Conservation (phyloP, 2,113 vertebrate species). For the Pogona vitticeps region DNA sequence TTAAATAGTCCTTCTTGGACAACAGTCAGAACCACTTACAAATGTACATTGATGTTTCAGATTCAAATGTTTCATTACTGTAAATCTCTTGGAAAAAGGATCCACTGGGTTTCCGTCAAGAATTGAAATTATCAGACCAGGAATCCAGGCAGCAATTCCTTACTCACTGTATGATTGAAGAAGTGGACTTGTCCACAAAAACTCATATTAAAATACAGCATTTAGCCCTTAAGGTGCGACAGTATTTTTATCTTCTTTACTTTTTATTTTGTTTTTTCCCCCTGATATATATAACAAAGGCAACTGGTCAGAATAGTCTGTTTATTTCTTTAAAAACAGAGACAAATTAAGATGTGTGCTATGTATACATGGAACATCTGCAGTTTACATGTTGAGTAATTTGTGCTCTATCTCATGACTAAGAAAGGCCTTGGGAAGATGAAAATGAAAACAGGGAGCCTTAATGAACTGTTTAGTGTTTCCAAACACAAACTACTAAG, state of each 20-base stretch:
- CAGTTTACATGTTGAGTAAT: neutral
- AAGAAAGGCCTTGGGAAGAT: neutral
- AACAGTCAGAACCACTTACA: neutral
- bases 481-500: neutral
- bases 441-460: neutral
- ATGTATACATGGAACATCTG: neutral
- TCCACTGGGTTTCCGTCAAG: neutral
- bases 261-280: no score
- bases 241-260: no score
- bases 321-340: neutral
- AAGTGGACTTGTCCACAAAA: no score
- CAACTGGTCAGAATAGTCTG: neutral
- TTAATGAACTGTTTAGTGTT: neutral
- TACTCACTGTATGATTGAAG: neutral
- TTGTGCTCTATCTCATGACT: neutral
- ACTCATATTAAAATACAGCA: no score
- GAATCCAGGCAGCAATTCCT: neutral
- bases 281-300: neutral
- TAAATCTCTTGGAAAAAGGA: neutral
- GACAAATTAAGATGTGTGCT: neutral
- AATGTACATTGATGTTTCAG: neutral
- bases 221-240: no score
- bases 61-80: neutral
- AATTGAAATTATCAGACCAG: neutral
- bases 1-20: slow-evolving; percentile 10